These are phyloP conservation scores for Herpetotheres cachinnans DNA, from an alignment of 2,113 vertebrate genomes.

Conservation along the genomic window DNA sequence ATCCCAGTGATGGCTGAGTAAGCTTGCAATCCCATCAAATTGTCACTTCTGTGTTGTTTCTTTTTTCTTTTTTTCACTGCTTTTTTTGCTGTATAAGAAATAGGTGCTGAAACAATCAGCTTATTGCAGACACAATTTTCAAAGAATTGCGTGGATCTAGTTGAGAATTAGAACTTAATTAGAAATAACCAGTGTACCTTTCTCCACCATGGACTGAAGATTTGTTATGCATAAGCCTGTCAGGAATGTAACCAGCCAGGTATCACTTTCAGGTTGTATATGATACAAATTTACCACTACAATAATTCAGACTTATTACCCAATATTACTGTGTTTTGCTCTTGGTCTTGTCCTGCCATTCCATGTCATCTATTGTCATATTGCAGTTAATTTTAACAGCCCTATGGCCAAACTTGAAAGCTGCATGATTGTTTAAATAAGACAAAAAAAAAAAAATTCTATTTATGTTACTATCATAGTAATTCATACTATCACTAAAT, in stretches of 20 bases:
- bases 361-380: neutral
- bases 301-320: neutral
- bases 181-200: neutral
- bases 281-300: neutral
- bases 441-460: neutral
- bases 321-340: neutral
- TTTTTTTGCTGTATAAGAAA: neutral
- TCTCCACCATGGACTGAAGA: neutral
- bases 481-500: neutral
- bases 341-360: neutral
- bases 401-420: neutral
- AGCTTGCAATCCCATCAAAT: conserved; percentile 21
- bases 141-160: neutral
- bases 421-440: neutral
- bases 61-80: neutral
- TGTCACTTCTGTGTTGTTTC: neutral
- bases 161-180: neutral
- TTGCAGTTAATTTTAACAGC: neutral
- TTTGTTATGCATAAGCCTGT: neutral
- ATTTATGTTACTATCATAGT: neutral
- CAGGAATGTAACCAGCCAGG: neutral
- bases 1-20: neutral
- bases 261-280: neutral
- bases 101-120: neutral
- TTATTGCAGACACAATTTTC: neutral